Conservation (phyloP, 2,888 invertebrate genomes). For the Drosophila kambysellisi region DNA sequence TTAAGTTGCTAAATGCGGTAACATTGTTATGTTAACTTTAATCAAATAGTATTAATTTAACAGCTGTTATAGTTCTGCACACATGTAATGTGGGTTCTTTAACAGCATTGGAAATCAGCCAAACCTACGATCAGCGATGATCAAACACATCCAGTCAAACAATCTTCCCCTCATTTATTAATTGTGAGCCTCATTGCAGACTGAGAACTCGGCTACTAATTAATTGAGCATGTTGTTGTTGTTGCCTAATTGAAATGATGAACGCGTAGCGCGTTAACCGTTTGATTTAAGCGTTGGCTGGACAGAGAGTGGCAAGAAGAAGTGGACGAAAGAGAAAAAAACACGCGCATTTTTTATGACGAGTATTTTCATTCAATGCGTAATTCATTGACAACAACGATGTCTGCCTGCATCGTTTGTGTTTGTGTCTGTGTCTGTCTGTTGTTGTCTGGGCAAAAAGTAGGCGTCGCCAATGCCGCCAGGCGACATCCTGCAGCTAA, state of each 20-base stretch:
- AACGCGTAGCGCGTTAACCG: constrained; percentile 70
- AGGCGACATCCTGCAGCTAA: constrained; percentile 73
- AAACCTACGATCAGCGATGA: not conserved
- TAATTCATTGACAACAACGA: constrained; percentile 50
- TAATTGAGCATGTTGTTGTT: constrained; percentile 40
- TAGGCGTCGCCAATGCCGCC: constrained; percentile 63
- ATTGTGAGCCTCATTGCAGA: constrained; percentile 2
- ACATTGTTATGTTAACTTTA: not conserved
- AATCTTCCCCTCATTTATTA: constrained; percentile 1
- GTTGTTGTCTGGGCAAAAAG: constrained; percentile 67
- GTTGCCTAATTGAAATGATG: constrained; percentile 71
- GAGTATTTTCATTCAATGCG: constrained; percentile 5
- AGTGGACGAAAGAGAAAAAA: constrained; percentile 4
- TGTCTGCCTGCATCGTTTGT: not conserved
- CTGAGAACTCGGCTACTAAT: constrained; percentile 37
- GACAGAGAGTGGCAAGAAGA: not conserved
- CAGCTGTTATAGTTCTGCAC: not conserved
- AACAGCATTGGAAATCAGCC: not conserved
- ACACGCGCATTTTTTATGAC: constrained; percentile 65
- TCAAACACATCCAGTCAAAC: not conserved
- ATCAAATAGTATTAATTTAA: not conserved
- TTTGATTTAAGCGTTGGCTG: constrained; percentile 55
- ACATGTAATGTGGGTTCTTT: not conserved
- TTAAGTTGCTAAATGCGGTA: not conserved
- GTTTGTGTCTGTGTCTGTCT: constrained; percentile 15